Conservation (phyloP, 2,888 invertebrate species). For the Sabatieria punctata region DNA sequence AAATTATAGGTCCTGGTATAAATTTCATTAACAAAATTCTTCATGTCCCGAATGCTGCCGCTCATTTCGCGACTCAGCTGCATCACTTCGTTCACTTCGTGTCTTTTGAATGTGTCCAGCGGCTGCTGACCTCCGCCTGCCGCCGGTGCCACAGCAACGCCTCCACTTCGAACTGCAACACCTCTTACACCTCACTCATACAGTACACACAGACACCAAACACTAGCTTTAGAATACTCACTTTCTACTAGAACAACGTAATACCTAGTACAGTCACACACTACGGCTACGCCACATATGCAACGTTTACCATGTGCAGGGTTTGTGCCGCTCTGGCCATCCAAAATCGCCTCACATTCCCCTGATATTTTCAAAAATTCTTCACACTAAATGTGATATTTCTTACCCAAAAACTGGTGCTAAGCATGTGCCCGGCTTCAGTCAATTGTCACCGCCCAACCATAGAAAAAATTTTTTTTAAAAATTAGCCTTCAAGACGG, state of each 20-base stretch:
- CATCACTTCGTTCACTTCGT: slow-evolving; percentile 71
- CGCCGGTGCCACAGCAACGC: background rate
- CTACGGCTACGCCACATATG: background rate
- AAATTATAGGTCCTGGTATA: slow-evolving; percentile 25
- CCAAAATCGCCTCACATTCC: no score
- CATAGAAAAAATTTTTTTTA: no score
- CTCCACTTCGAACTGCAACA: background rate
- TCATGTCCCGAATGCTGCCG: slow-evolving; percentile 59
- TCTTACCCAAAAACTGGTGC: no score
- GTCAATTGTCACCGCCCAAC: no score
- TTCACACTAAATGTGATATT: no score
- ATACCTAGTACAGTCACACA: background rate
- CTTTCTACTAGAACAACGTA: background rate
- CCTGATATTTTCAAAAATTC: no score
- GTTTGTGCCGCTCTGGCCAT: no score
- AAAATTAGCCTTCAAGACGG: no score
- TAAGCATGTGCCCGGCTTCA: no score
- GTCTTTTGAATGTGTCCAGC: slow-evolving; percentile 52
- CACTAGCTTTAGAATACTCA: no score
- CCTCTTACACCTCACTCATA: background rate
- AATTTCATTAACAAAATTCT: slow-evolving; percentile 29
- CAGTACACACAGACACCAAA: no score
- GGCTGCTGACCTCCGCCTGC: slow-evolving; percentile 11
- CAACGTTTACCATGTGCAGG: background rate
- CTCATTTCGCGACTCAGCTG: slow-evolving; percentile 66